Conservation (phyloP, 1,140 invertebrate species). For the Cyclina sinensis region DNA sequence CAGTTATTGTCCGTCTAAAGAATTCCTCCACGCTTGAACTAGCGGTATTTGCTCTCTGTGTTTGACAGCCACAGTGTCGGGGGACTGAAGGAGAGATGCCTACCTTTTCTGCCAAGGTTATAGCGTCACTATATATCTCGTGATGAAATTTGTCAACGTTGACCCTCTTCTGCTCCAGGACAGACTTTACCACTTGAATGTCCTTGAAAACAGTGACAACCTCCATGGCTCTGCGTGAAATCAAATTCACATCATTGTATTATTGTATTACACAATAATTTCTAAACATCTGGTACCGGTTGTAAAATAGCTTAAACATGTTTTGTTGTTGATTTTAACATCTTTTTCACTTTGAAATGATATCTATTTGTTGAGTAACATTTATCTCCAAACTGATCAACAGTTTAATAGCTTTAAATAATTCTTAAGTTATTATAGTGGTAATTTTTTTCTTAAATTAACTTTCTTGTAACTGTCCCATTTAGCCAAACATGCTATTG, state of each 20-base stretch:
- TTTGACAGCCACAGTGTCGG: slow-evolving; percentile 42
- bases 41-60: background rate
- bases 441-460: too few relatives aligned
- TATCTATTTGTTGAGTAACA: background rate
- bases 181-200: background rate
- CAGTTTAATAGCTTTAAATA: too few relatives aligned
- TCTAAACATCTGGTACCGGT: background rate
- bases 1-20: slow-evolving; percentile 17
- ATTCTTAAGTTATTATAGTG: too few relatives aligned
- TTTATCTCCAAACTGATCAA: slow-evolving; percentile 1
- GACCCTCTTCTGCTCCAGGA: background rate
- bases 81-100: background rate
- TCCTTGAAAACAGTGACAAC: background rate
- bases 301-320: background rate
- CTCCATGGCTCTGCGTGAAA: background rate
- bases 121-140: background rate
- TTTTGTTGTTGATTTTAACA: background rate
- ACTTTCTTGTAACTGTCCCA: too few relatives aligned
- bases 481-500: slow-evolving; percentile 2
- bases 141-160: slow-evolving; percentile 28
- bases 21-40: background rate
- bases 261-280: background rate
- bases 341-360: background rate
- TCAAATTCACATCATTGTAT: too few relatives aligned
- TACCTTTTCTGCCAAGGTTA: background rate